These are phyloP conservation scores for Leptopilina drosophilae DNA, from an alignment of 2,888 invertebrate genomes.

Conservation along the genomic window DNA sequence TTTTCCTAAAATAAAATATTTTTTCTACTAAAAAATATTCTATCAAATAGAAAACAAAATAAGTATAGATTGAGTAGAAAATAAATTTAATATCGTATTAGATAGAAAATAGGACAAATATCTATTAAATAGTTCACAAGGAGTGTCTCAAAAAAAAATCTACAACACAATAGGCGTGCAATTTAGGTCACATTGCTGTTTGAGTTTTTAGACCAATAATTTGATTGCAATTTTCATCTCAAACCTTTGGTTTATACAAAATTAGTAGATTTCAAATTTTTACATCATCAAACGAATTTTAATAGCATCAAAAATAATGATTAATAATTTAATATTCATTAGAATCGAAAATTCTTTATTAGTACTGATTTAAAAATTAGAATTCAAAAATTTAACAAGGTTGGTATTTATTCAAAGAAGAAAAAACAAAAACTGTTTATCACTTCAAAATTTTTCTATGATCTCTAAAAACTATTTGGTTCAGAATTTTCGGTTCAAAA, in stretches of 20 bases:
- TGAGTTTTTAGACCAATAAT: not conserved
- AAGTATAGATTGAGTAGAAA: not conserved
- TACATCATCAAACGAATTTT: not conserved
- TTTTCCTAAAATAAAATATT: no score
- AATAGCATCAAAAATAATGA: no score
- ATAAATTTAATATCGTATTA: not conserved
- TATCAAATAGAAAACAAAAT: not conserved
- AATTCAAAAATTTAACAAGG: no score
- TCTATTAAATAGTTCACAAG: not conserved
- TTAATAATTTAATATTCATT: no score
- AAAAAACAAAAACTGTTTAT: no score
- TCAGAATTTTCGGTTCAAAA: no score
- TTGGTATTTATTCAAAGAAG: no score
- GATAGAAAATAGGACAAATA: not conserved
- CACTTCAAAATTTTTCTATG: no score
- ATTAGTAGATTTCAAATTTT: not conserved
- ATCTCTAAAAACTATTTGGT: no score
- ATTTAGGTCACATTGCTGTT: slow-evolving; percentile 4
- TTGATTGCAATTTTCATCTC: not conserved
- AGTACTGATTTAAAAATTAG: no score
- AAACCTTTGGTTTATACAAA: slow-evolving; percentile 1
- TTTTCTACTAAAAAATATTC: no score
- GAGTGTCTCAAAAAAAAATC: not conserved
- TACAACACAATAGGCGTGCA: slow-evolving; percentile 25
- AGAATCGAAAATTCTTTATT: no score